These are phyloP conservation scores for Phaethon lepturus DNA, from an alignment of 2,113 vertebrate genomes.

Conservation along the genomic window DNA sequence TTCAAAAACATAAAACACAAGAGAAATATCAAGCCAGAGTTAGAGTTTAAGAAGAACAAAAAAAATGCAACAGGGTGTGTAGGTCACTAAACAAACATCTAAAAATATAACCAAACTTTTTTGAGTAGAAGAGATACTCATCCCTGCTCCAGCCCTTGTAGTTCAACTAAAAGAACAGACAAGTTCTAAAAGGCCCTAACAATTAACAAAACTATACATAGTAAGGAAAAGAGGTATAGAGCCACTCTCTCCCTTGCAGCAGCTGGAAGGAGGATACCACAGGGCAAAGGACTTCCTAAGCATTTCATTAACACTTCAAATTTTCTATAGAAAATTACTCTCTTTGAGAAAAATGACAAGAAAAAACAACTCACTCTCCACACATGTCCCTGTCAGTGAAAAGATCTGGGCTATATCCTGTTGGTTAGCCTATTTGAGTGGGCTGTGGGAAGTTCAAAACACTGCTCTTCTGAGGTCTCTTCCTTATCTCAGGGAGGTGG, in stretches of 20 bases:
- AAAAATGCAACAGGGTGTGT: background rate
- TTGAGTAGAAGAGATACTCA: background rate
- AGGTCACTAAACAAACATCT: background rate
- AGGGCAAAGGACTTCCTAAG: background rate
- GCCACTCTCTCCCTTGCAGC: background rate
- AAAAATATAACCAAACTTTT: background rate
- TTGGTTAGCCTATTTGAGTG: background rate
- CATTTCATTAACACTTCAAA: background rate
- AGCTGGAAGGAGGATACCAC: background rate
- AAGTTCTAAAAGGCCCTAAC: background rate
- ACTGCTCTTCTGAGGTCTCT: background rate
- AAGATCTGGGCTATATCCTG: background rate
- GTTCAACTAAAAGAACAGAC: background rate
- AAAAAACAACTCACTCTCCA: background rate
- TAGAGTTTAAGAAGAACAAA: background rate
- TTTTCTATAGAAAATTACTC: background rate
- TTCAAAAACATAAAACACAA: background rate
- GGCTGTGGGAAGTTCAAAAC: background rate
- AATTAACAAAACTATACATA: background rate
- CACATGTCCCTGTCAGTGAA: background rate
- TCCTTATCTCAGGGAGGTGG: background rate
- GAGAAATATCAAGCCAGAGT: background rate
- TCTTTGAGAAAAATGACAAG: background rate
- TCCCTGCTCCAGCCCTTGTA: background rate
- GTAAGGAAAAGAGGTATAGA: background rate